A percentile compares a stretch with the other conserved stretches of the same genome.
Evolutionary conservation across 2,888 invertebrate genomes (phyloP).

Genomic region (Tryphoninae sp.): DNA sequence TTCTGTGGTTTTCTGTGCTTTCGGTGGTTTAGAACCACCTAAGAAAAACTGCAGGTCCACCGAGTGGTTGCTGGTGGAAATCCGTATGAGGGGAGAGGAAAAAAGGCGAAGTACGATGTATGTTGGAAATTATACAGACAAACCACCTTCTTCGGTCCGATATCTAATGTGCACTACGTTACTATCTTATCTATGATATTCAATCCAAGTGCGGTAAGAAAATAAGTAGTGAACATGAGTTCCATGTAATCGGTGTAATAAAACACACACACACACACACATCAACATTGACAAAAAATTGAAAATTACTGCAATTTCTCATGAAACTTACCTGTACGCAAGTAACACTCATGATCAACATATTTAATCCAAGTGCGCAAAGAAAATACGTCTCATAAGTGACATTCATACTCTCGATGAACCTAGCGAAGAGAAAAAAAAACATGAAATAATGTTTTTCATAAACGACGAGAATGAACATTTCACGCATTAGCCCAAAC

Average conservation of each 20-base stretch:
- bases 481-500: too few species aligned
- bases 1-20: too few species aligned
- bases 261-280: background rate
- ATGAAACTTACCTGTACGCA: constrained; percentile 46
- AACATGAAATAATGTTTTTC: background rate
- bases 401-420: constrained; percentile 46
- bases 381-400: constrained; percentile 46
- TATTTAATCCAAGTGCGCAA: constrained; percentile 37
- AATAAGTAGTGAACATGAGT: constrained; percentile 8
- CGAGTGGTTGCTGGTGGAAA: too few species aligned
- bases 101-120: too few species aligned
- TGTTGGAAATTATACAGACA: too few species aligned
- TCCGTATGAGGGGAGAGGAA: too few species aligned
- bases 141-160: too few species aligned
- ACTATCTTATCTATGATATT: constrained; percentile 11
- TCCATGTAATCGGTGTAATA: too few species aligned
- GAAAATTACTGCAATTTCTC: background rate
- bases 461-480: background rate
- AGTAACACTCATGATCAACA: constrained; percentile 54
- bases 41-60: too few species aligned
- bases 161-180: too few species aligned
- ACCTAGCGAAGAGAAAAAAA: constrained; percentile 12
- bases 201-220: constrained; percentile 37
- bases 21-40: too few species aligned
- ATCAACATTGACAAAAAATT: background rate